These are phyloP conservation scores for Ispidina lecontei DNA, from an alignment of 2,797 vertebrate genomes.

Conservation along the genomic window DNA sequence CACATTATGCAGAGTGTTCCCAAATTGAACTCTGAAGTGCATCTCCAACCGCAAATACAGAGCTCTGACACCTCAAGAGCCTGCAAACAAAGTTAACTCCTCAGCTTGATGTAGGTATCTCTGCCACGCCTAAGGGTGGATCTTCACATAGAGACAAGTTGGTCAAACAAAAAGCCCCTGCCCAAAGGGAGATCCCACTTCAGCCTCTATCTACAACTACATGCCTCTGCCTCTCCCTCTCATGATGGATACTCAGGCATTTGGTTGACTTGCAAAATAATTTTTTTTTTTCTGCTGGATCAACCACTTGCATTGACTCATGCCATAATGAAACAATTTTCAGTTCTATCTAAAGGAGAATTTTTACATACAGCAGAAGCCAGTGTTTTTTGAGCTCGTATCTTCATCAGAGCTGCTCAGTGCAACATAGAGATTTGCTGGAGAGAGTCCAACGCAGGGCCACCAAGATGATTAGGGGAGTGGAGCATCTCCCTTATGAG, in stretches of 20 bases:
- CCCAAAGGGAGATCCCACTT: background rate
- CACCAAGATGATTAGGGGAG: too few species aligned
- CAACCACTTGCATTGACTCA: background rate
- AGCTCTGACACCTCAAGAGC: background rate
- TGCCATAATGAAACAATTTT: background rate
- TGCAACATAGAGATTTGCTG: background rate
- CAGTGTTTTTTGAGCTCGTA: background rate
- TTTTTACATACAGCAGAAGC: background rate
- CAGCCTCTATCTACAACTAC: background rate
- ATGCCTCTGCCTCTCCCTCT: background rate
- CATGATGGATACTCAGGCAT: background rate
- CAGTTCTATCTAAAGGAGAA: background rate
- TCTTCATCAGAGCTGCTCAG: background rate
- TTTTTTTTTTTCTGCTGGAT: background rate
- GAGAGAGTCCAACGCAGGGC: too few species aligned
- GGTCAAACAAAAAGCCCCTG: background rate
- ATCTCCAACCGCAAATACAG: constrained; percentile 13
- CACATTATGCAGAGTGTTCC: constrained; percentile 19
- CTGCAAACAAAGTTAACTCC: constrained; percentile 14
- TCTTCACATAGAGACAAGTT: background rate
- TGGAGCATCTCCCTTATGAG: too few species aligned
- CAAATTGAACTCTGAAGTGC: constrained; percentile 49
- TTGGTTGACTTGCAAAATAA: background rate
- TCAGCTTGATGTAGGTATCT: background rate
- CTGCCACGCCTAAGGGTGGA: background rate